A percentile compares a stretch with the other conserved stretches of the same genome.
Evolutionary conservation across 2,888 invertebrate genomes (phyloP).

Genomic region (Sesamia inferens): DNA sequence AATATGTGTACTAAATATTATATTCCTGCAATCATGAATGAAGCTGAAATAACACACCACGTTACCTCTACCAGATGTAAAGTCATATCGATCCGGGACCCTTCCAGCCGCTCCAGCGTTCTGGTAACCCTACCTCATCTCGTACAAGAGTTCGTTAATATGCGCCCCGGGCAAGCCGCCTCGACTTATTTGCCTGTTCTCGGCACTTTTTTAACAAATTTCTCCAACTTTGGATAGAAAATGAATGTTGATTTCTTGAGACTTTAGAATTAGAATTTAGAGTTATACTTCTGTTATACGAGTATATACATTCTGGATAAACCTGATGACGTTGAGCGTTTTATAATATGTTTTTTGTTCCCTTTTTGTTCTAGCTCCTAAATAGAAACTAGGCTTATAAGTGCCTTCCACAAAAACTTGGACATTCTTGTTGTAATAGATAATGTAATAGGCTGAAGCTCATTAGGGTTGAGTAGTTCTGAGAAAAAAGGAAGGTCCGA

Average conservation of each 20-base stretch:
- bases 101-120: slow-evolving; percentile 40
- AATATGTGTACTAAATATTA: too few relatives aligned
- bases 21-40: neutral
- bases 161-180: slow-evolving; percentile 70
- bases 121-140: slow-evolving; percentile 60
- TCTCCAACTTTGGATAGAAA: slow-evolving; percentile 65
- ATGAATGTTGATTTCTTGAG: slow-evolving; percentile 68
- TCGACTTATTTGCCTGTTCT: slow-evolving; percentile 72
- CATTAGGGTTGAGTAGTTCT: neutral
- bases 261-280: slow-evolving; percentile 59
- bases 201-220: slow-evolving; percentile 76
- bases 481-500: neutral
- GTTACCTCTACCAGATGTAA: neutral
- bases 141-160: slow-evolving; percentile 72
- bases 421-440: neutral
- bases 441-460: neutral
- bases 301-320: slow-evolving; percentile 8
- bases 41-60: neutral
- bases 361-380: neutral
- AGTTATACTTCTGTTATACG: slow-evolving; percentile 49
- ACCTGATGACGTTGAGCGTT: neutral
- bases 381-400: neutral
- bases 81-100: slow-evolving; percentile 30
- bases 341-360: neutral
- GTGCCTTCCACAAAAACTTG: neutral